These are phyloP conservation scores for Heteractis magnifica DNA, from an alignment of 92 coral and sea anemone species.

Conservation along the genomic window DNA sequence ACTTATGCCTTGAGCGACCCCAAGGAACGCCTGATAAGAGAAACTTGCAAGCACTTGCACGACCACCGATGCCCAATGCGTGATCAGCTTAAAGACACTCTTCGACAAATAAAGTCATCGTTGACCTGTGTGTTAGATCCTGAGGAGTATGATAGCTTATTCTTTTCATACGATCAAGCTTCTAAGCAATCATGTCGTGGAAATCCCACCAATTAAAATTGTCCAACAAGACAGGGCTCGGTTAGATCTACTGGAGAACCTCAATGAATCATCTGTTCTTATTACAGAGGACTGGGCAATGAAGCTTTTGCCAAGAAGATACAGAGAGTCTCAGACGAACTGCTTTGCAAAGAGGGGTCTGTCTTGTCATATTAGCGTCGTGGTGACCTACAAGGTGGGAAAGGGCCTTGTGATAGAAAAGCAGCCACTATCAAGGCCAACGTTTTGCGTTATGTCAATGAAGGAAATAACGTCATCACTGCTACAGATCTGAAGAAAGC, in stretches of 20 bases:
- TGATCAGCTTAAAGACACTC: neutral
- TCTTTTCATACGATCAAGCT: neutral
- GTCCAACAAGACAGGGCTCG: slow-evolving; percentile 15
- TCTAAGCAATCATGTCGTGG: neutral
- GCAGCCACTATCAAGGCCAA: neutral
- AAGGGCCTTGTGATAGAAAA: slow-evolving; percentile 1
- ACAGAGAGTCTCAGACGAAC: neutral
- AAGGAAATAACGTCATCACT: slow-evolving; percentile 21
- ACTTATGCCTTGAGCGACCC: neutral
- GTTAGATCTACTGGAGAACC: neutral
- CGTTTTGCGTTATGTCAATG: slow-evolving; percentile 21
- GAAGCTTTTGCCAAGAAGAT: neutral
- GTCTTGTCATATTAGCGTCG: neutral
- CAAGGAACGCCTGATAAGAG: neutral
- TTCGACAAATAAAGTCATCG: neutral
- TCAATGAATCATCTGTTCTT: slow-evolving; percentile 2
- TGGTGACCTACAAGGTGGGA: neutral
- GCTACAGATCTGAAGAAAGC: slow-evolving; percentile 15
- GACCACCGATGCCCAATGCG: neutral
- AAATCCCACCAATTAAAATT: slow-evolving; percentile 2
- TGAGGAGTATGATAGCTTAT: neutral
- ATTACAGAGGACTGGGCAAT: slow-evolving; percentile 9
- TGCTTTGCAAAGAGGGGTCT: neutral
- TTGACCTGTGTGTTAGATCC: neutral
- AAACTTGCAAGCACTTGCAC: neutral